Percentiles rank a stretch among this genome's conserved stretches.
These are phyloP conservation scores for Orchestia grillus DNA, from an alignment of 1,140 invertebrate species.

Conservation along the genomic window DNA sequence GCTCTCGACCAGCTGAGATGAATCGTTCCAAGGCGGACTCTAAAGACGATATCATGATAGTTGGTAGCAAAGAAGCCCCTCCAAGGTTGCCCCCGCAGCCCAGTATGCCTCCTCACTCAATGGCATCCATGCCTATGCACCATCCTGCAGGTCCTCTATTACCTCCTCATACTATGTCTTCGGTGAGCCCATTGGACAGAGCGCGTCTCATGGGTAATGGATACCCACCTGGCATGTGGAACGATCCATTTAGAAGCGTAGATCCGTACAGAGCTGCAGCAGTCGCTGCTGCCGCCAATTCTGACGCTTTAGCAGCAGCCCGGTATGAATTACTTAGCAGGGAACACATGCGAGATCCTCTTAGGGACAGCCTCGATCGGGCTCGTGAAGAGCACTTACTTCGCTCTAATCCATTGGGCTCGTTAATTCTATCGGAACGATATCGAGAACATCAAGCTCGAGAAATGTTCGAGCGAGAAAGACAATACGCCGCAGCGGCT, in stretches of 20 bases:
- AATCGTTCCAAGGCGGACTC: constrained; percentile 59
- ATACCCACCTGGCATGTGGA: constrained; percentile 53
- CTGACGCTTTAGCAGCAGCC: constrained; percentile 40
- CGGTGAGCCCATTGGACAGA: constrained; percentile 47
- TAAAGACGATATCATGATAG: constrained; percentile 67
- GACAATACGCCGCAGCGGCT: constrained; percentile 55
- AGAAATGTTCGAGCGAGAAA: constrained; percentile 57
- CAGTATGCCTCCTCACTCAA: constrained; percentile 42
- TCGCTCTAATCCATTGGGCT: constrained; percentile 36
- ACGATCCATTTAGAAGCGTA: constrained; percentile 54
- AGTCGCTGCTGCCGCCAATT: constrained; percentile 50
- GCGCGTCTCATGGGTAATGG: constrained; percentile 52
- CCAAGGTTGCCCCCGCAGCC: constrained; percentile 48
- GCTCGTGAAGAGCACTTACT: constrained; percentile 49
- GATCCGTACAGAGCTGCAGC: constrained; percentile 59
- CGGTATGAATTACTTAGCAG: constrained; percentile 19
- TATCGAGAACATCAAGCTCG: constrained; percentile 57
- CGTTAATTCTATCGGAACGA: constrained; percentile 48
- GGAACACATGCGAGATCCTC: constrained; percentile 56
- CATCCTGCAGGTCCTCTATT: neutral
- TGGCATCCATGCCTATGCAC: constrained; percentile 37
- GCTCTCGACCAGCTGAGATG: constrained; percentile 23
- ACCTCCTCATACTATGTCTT: constrained; percentile 47
- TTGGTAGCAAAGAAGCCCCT: constrained; percentile 65
- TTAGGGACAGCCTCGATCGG: constrained; percentile 49